phyloP scores from a whole-genome alignment of 2,888 invertebrate genomes.

The Aporophyla nigra region DNA sequence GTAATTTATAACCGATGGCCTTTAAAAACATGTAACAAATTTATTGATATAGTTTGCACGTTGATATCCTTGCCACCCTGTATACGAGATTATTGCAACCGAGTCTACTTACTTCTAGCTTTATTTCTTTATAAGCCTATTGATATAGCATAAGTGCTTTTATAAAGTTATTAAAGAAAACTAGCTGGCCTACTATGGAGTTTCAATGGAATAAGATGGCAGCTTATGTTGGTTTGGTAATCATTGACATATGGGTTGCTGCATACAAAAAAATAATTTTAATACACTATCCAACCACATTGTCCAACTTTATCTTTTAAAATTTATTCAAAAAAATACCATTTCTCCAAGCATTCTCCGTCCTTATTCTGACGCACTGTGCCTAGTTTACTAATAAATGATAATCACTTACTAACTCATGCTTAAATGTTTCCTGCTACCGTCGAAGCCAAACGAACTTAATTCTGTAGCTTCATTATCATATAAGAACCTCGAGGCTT shows the following conservation, averaged over 20 bases:
- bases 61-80: too few species aligned
- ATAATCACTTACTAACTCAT: conserved; percentile 86
- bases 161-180: not conserved
- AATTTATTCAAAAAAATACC: conserved; percentile 75
- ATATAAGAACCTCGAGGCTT: conserved; percentile 78
- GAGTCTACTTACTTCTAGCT: not conserved
- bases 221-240: not conserved
- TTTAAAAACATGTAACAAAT: too few species aligned
- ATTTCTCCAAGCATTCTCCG: conserved; percentile 43
- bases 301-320: conserved; percentile 37
- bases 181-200: not conserved
- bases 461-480: conserved; percentile 85
- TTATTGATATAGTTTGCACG: too few species aligned
- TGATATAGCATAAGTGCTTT: too few species aligned
- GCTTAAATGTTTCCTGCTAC: conserved; percentile 88
- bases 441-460: conserved; percentile 81
- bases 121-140: too few species aligned
- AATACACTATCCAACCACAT: conserved; percentile 28
- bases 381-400: conserved; percentile 82
- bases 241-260: too few species aligned
- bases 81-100: not conserved
- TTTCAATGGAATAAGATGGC: not conserved
- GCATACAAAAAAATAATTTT: conserved; percentile 16
- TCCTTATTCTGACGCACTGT: conserved; percentile 61
- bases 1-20: too few species aligned